Percentiles rank a stretch among this genome's conserved stretches.
phyloP scores from a whole-genome alignment of 2,797 vertebrate species.

The Myripristis jacobus region DNA sequence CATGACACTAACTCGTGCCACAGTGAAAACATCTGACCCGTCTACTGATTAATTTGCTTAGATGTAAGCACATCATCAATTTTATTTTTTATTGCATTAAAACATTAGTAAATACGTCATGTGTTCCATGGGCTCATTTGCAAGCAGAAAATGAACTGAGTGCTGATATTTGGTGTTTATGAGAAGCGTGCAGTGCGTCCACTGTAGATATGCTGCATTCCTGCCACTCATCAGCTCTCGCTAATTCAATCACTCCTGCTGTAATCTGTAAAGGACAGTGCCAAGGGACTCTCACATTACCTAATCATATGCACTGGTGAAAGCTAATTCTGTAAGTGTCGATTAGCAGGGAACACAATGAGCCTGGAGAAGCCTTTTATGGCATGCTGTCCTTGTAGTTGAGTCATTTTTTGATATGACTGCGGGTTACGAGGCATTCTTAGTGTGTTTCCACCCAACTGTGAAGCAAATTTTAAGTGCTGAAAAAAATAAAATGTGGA shows the following conservation, averaged over 20 bases:
- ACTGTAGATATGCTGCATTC: no score
- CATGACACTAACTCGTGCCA: background rate
- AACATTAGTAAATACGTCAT: no score
- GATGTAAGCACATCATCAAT: background rate
- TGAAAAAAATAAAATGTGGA: no score
- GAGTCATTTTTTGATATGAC: background rate
- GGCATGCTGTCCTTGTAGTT: constrained; percentile 4
- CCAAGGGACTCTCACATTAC: constrained; percentile 27
- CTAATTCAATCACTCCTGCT: constrained; percentile 27
- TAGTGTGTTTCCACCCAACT: no score
- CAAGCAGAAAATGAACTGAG: background rate
- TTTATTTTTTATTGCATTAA: background rate
- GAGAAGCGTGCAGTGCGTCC: background rate
- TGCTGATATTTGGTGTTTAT: background rate
- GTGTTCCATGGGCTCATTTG: no score
- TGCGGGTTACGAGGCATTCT: no score
- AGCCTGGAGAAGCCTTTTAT: constrained; percentile 16
- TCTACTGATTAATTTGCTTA: background rate
- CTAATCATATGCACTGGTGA: constrained; percentile 34
- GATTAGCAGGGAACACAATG: constrained; percentile 40
- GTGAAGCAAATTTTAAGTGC: no score
- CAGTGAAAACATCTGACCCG: background rate
- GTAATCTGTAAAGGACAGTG: constrained; percentile 25
- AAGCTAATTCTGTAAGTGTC: constrained; percentile 47
- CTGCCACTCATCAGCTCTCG: background rate